These are phyloP conservation scores for Dysidea cf. avara DNA, from an alignment of 37 sponge, comb jelly and placozoan species.

Conservation along the genomic window DNA sequence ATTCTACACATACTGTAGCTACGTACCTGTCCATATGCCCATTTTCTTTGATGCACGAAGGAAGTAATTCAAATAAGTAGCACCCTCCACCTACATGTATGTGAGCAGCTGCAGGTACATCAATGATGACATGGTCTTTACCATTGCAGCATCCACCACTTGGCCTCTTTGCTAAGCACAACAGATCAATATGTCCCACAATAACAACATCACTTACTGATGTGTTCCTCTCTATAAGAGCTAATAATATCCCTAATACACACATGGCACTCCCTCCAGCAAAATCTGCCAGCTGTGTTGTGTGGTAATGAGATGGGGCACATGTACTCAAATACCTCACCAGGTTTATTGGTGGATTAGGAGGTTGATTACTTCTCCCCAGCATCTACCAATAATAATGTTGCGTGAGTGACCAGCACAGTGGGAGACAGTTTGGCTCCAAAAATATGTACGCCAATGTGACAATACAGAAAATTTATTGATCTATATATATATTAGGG, in stretches of 20 bases:
- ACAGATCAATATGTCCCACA: too few relatives aligned
- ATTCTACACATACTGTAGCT: background rate
- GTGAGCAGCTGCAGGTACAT: too few relatives aligned
- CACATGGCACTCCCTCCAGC: constrained; percentile 94
- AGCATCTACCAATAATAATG: constrained; percentile 45
- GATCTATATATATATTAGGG: background rate
- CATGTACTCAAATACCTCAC: constrained; percentile 31
- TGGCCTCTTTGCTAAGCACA: constrained; percentile 78
- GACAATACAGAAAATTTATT: background rate
- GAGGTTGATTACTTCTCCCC: constrained; percentile 70
- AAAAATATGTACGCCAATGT: background rate
- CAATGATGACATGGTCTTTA: too few relatives aligned
- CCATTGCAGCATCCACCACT: constrained; percentile 89
- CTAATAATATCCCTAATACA: constrained; percentile 89
- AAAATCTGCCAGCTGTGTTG: constrained; percentile 95
- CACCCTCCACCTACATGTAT: constrained; percentile 64
- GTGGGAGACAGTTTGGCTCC: too few relatives aligned
- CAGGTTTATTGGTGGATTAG: constrained; percentile 85
- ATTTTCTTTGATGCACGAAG: constrained; percentile 43
- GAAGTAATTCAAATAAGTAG: constrained; percentile 85
- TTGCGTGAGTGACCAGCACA: background rate
- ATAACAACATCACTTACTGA: constrained; percentile 41
- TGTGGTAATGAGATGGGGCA: background rate
- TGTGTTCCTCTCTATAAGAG: constrained; percentile 66
- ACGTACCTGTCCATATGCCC: constrained; percentile 74